Evolutionary conservation across 2,113 vertebrate genomes (phyloP), one percentile per base, ranked within the genome.

Genomic region (Condylura cristata): DNA sequence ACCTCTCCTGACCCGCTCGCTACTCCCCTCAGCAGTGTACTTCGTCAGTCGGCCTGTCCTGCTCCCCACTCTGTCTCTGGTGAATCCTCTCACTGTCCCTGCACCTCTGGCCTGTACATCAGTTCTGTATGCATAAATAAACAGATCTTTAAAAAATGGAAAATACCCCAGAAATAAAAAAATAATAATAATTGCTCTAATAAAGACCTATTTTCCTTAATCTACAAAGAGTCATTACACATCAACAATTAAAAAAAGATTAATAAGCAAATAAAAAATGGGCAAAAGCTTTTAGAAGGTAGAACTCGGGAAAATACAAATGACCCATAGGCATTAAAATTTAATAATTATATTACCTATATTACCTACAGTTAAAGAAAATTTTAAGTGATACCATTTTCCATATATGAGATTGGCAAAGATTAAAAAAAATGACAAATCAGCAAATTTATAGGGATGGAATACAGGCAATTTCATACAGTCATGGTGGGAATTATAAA

Each of bases 201-300:
- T 81, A 93, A 90, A 83, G 51, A n/a, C 5, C n/a, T 60, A 2
- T 75, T 90, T 81, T 86, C 32, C n/a, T 82, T 68, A 60, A 32
- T 74, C 41, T 89, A 63, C 24, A 93, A 90, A 60, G 46, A 68
- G 86, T 56, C 34, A 81, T 79, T 80, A 83, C 2, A 95, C 89
- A 68, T 84, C 14, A 86, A 28, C 51, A 37, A 76, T 92, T n/a
- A 53, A 53, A 72, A 85, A 86, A 65, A 41, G 32, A 39, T 75
- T 17, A 79, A 37, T 24, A 90, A 56, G 53, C 51, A 32, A 28
- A 71, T 61, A 63, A 61, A 65, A 83, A 83, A 61, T 83, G 76
- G 22, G 28, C n/a, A 48, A 71, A 90, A 70, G 12, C 58, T 86
- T 28, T 85, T n/a, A 74, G 46, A 90, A 95, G 41, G 30, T 53